Conservation (phyloP, 2,797 vertebrate species). For the Hippocampus kuda region DNA sequence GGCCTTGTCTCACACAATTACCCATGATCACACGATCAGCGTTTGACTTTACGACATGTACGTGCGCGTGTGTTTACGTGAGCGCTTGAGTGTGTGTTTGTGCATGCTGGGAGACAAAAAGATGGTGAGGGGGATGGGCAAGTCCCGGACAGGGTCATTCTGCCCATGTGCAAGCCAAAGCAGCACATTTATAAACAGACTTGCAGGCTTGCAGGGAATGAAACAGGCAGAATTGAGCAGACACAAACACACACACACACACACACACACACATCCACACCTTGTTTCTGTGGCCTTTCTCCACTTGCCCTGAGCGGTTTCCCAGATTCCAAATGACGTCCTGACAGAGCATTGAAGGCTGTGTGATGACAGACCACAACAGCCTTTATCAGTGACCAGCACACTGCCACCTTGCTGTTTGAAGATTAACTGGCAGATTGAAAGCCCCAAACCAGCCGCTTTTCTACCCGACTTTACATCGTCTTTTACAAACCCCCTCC, state of each 20-base stretch:
- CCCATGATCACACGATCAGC: constrained; percentile 66
- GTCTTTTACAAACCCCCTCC: constrained; percentile 13
- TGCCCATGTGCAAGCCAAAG: constrained; percentile 15
- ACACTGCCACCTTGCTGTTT: constrained; percentile 66
- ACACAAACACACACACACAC: constrained; percentile 19
- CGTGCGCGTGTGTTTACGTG: constrained; percentile 21
- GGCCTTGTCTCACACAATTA: constrained; percentile 59
- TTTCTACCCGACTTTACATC: constrained; percentile 53
- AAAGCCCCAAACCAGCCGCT: constrained; percentile 53
- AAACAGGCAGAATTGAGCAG: constrained; percentile 1
- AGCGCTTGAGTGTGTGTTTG: constrained; percentile 6
- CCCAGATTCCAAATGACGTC: constrained; percentile 66
- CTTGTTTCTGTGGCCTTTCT: constrained; percentile 36
- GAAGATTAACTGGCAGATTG: constrained; percentile 66
- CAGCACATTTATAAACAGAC: constrained; percentile 15
- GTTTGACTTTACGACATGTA: constrained; percentile 59
- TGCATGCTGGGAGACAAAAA: constrained; percentile 6
- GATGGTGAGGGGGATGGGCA: neutral
- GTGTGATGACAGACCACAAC: constrained; percentile 66
- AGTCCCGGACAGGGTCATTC: constrained; percentile 24
- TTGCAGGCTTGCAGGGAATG: constrained; percentile 17
- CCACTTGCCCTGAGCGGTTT: constrained; percentile 63
- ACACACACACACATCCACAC: constrained; percentile 22
- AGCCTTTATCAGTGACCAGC: constrained; percentile 72
- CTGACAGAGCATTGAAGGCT: constrained; percentile 66